Percentiles rank a stretch among this genome's conserved stretches.
Conservation (phyloP, 2,113 vertebrate genomes). For the Serinus canaria region DNA sequence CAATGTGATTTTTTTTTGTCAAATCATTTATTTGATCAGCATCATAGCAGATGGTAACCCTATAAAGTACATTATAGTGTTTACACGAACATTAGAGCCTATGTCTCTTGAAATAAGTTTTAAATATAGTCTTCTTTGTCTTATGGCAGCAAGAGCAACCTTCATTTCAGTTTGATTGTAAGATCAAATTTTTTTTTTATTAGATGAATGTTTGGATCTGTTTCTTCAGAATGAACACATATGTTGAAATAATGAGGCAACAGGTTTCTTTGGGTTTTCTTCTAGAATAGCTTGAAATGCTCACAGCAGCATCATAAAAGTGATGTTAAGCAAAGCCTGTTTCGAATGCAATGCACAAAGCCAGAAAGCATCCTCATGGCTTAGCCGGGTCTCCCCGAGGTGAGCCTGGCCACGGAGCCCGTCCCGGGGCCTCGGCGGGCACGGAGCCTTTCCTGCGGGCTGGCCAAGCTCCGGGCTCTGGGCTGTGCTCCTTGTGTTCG, state of each 20-base stretch:
- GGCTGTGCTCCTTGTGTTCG: rapidly evolving
- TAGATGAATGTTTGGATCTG: neutral
- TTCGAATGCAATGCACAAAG: neutral
- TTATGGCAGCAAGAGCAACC: constrained; percentile 12
- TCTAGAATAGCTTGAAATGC: neutral
- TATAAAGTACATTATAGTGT: constrained; percentile 65
- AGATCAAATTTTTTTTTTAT: constrained; percentile 17
- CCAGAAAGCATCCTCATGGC: neutral
- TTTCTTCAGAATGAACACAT: neutral
- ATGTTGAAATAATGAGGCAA: neutral
- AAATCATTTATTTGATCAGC: constrained; percentile 82
- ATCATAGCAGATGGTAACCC: constrained; percentile 83
- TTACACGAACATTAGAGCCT: constrained; percentile 29
- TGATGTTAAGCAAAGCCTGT: neutral
- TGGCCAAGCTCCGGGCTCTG: rapidly evolving
- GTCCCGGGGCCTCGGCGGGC: neutral
- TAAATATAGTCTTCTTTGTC: neutral
- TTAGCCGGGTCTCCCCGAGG: rapidly evolving
- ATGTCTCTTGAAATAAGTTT: constrained; percentile 54
- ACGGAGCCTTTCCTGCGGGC: rapidly evolving
- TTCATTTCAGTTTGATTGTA: constrained; percentile 34
- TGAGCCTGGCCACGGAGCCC: neutral
- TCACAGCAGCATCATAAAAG: neutral
- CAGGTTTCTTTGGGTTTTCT: neutral
- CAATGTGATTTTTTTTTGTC: constrained; percentile 75